A percentile compares a stretch with the other conserved stretches of the same genome.
Conservation (phyloP, 2,113 vertebrate genomes). For the Myocastor coypus region DNA sequence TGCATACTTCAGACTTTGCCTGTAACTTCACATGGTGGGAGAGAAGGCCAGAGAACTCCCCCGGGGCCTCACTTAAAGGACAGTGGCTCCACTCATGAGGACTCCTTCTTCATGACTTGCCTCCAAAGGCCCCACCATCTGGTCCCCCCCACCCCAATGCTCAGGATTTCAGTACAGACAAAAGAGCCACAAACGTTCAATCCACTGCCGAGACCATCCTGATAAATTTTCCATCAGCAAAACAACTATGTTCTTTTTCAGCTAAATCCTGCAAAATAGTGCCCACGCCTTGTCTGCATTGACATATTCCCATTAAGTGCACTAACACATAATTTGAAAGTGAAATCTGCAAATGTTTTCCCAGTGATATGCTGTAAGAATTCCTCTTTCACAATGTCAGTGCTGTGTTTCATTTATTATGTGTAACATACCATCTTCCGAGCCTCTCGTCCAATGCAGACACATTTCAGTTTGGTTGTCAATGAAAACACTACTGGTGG, state of each 20-base stretch:
- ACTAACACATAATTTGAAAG: slow-evolving; percentile 9
- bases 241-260: neutral
- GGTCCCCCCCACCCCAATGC: neutral
- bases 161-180: neutral
- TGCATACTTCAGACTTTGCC: neutral
- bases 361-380: neutral
- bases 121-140: neutral
- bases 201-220: neutral
- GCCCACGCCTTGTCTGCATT: neutral
- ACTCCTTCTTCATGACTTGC: neutral
- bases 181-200: neutral
- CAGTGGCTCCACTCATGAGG: neutral
- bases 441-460: neutral
- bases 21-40: neutral
- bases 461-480: slow-evolving; percentile 13
- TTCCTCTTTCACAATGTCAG: slow-evolving; percentile 44
- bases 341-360: slow-evolving; percentile 48
- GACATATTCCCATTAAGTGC: neutral
- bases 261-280: slow-evolving; percentile 26
- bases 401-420: neutral
- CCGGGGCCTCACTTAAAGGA: neutral
- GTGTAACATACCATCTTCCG: neutral
- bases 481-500: neutral
- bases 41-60: neutral
- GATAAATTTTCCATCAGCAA: neutral